Evolutionary conservation across 2,113 vertebrate species (phyloP).

Genomic region (Irena cyanogastra): DNA sequence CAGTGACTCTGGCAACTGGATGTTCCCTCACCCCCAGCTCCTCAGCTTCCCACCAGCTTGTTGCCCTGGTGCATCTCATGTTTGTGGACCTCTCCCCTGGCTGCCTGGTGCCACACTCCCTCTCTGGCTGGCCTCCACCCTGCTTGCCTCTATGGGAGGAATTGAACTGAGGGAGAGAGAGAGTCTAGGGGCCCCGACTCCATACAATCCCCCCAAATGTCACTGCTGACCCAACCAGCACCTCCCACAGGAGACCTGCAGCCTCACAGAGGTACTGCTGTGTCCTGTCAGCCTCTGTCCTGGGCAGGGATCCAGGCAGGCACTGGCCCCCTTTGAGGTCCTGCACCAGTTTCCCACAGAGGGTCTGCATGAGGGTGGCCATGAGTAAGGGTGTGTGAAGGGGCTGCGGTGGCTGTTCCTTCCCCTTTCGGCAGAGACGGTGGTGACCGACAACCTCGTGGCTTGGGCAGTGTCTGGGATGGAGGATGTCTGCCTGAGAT

Average conservation of each 20-base stretch:
- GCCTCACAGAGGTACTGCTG: accelerated
- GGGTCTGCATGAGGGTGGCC: not conserved
- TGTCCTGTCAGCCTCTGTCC: not conserved
- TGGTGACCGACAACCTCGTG: constrained; percentile 37
- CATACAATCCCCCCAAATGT: not conserved
- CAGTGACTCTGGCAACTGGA: not conserved
- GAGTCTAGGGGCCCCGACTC: not conserved
- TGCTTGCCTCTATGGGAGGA: accelerated
- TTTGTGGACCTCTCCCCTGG: not conserved
- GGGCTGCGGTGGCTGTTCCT: not conserved
- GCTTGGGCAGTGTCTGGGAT: not conserved
- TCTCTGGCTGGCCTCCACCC: not conserved
- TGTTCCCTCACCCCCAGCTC: not conserved
- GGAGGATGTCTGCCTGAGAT: not conserved
- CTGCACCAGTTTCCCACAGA: not conserved
- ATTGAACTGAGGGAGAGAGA: not conserved
- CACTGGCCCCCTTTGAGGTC: accelerated
- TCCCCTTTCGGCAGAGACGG: not conserved
- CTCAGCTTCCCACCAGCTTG: not conserved
- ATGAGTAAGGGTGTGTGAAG: not conserved
- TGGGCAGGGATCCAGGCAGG: not conserved
- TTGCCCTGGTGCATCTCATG: too few species aligned
- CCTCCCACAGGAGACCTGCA: not conserved
- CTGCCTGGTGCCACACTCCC: not conserved
- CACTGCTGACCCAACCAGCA: too few species aligned